Percentiles rank a stretch among this genome's conserved stretches.
Evolutionary conservation across 2,888 invertebrate genomes (phyloP).

Genomic region (Lycia hirtaria): DNA sequence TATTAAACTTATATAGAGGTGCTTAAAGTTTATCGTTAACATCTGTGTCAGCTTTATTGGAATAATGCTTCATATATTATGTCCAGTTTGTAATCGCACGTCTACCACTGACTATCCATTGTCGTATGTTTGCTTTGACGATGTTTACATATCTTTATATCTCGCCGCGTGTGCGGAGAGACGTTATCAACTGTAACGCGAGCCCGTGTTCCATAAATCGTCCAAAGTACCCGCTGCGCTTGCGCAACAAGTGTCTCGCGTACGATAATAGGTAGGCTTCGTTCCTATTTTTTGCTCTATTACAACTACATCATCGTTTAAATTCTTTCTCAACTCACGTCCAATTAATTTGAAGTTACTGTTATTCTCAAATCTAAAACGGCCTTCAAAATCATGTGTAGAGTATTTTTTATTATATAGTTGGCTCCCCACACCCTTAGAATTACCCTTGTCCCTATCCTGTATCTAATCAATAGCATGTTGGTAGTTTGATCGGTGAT

Average conservation of each 20-base stretch:
- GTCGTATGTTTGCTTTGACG: conserved; percentile 57
- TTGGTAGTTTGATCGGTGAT: conserved; percentile 69
- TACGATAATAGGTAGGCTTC: conserved; percentile 59
- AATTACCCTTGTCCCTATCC: conserved; percentile 56
- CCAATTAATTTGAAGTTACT: conserved; percentile 15
- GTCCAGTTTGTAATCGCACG: conserved; percentile 41
- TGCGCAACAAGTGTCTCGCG: conserved; percentile 74
- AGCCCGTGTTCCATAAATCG: conserved; percentile 76
- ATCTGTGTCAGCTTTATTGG: conserved; percentile 30
- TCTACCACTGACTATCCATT: conserved; percentile 42
- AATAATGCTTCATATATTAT: conserved; percentile 19
- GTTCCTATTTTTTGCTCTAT: conserved; percentile 50
- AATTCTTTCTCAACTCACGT: conserved; percentile 6
- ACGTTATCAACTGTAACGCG: conserved; percentile 78
- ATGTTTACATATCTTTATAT: conserved; percentile 63
- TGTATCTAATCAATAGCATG: conserved; percentile 67
- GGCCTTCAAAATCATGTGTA: conserved; percentile 18
- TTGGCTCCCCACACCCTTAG: conserved; percentile 52
- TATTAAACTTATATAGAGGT: conserved; percentile 29
- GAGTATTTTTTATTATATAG: conserved; percentile 30
- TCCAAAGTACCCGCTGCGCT: conserved; percentile 66
- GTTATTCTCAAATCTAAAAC: conserved; percentile 19
- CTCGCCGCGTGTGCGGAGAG: conserved; percentile 61
- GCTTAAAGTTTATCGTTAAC: conserved; percentile 25
- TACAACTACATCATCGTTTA: conserved; percentile 20